These are phyloP conservation scores for Pocillopora meandrina DNA, from an alignment of 92 coral and sea anemone species.

Conservation along the genomic window DNA sequence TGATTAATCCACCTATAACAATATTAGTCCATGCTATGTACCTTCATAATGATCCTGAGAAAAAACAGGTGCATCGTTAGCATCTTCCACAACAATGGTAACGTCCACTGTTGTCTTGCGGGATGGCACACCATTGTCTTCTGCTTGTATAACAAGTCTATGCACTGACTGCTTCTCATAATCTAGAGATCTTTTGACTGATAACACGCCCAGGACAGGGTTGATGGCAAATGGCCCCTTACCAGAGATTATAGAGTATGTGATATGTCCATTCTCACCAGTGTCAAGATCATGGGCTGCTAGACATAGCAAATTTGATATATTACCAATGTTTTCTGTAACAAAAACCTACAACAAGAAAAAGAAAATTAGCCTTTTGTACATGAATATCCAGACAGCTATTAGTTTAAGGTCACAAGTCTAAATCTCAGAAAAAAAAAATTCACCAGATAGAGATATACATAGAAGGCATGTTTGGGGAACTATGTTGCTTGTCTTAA, in stretches of 20 bases:
- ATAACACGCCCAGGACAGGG: conserved; percentile 67
- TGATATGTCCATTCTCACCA: conserved; percentile 62
- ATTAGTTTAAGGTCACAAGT: too few relatives aligned
- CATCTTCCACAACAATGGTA: conserved; percentile 70
- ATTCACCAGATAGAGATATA: too few relatives aligned
- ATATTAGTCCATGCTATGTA: background rate
- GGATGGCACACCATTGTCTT: conserved; percentile 75
- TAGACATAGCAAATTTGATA: conserved; percentile 79
- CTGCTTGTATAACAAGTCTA: conserved; percentile 67
- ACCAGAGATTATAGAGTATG: conserved; percentile 66
- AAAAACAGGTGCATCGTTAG: conserved; percentile 89
- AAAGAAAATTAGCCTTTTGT: background rate
- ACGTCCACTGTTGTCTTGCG: conserved; percentile 65
- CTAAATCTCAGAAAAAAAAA: too few relatives aligned
- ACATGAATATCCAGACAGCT: background rate
- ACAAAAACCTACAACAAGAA: conserved; percentile 58
- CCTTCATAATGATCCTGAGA: conserved; percentile 72
- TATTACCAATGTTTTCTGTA: conserved; percentile 82
- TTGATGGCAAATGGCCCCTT: conserved; percentile 73
- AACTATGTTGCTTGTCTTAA: too few relatives aligned
- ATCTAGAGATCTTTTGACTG: conserved; percentile 74
- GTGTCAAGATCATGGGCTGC: conserved; percentile 79
- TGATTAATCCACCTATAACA: background rate
- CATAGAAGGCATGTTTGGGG: too few relatives aligned
- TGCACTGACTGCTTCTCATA: conserved; percentile 69